Conservation (phyloP, 1,140 invertebrate species). For the Harlomillsia oculata region DNA sequence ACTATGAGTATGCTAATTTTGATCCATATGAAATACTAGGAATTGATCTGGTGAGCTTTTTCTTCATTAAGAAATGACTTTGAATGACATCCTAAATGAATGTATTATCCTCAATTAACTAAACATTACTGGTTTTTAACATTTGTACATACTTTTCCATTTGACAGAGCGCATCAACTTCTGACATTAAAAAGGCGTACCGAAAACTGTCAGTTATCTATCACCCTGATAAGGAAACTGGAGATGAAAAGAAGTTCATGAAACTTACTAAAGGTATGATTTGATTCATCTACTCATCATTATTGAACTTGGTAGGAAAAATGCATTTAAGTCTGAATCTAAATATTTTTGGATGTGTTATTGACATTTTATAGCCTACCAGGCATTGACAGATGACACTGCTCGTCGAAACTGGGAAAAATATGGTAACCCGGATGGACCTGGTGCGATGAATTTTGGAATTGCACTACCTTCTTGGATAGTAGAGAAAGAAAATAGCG, state of each 20-base stretch:
- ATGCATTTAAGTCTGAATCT: no score
- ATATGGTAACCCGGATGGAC: slow-evolving; percentile 99
- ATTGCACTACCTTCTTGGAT: slow-evolving; percentile 99
- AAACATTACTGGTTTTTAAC: not conserved
- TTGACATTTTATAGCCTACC: slow-evolving; percentile 46
- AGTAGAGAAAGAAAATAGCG: slow-evolving; percentile 98
- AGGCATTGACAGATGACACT: slow-evolving; percentile 90
- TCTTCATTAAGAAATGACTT: not conserved
- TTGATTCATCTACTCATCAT: not conserved
- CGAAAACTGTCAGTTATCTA: slow-evolving; percentile 81
- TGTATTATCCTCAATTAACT: not conserved
- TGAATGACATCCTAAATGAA: not conserved
- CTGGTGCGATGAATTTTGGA: slow-evolving; percentile 96
- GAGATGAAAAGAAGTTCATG: slow-evolving; percentile 95
- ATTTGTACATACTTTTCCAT: slow-evolving; percentile 23
- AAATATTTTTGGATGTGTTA: slow-evolving; percentile 19
- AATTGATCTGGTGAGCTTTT: slow-evolving; percentile 60
- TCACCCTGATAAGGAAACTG: slow-evolving; percentile 96
- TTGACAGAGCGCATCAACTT: slow-evolving; percentile 63
- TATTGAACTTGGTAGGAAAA: slow-evolving; percentile 9
- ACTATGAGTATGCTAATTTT: slow-evolving; percentile 96
- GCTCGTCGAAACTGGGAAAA: slow-evolving; percentile 95
- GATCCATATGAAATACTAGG: slow-evolving; percentile 95
- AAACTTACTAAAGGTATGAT: slow-evolving; percentile 86
- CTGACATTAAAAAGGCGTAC: slow-evolving; percentile 92